These are phyloP conservation scores for Anoplius nigerrimus DNA, from an alignment of 2,888 invertebrate species.

Conservation along the genomic window DNA sequence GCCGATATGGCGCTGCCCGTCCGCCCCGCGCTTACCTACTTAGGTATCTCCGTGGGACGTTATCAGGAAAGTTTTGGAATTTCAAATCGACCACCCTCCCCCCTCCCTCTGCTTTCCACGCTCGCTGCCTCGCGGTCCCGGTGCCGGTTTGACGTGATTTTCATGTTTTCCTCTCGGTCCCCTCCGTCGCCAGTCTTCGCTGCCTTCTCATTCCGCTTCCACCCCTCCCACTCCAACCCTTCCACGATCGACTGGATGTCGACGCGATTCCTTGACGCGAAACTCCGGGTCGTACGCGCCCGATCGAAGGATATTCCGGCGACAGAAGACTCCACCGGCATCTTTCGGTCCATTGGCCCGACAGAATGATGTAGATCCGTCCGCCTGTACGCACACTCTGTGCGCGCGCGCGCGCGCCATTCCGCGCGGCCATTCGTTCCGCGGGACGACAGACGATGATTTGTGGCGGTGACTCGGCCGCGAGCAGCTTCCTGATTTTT, in stretches of 20 bases:
- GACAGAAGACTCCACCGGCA: slow-evolving; percentile 47
- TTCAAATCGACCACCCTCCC: slow-evolving; percentile 55
- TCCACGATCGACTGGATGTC: neutral
- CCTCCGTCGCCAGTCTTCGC: neutral
- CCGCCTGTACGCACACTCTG: slow-evolving; percentile 45
- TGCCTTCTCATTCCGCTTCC: neutral
- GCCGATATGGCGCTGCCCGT: slow-evolving; percentile 27
- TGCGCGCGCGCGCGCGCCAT: slow-evolving; percentile 45
- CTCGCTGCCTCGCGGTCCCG: slow-evolving; percentile 3
- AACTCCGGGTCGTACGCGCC: slow-evolving; percentile 18
- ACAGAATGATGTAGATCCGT: slow-evolving; percentile 71
- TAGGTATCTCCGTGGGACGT: slow-evolving; percentile 48
- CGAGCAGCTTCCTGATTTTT: slow-evolving; percentile 70
- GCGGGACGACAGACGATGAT: slow-evolving; percentile 69
- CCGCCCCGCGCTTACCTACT: slow-evolving; percentile 29
- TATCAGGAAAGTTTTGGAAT: slow-evolving; percentile 67
- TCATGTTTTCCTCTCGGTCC: slow-evolving; percentile 39
- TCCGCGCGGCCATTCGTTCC: slow-evolving; percentile 65
- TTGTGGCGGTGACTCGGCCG: slow-evolving; percentile 64
- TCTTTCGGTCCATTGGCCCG: slow-evolving; percentile 72
- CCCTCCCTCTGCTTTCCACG: slow-evolving; percentile 11
- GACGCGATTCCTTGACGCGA: slow-evolving; percentile 13
- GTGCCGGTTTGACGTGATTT: slow-evolving; percentile 51
- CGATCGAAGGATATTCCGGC: slow-evolving; percentile 22
- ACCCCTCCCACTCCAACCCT: neutral